Conservation (phyloP, 2,797 vertebrate species). For the Cuculus canorus region DNA sequence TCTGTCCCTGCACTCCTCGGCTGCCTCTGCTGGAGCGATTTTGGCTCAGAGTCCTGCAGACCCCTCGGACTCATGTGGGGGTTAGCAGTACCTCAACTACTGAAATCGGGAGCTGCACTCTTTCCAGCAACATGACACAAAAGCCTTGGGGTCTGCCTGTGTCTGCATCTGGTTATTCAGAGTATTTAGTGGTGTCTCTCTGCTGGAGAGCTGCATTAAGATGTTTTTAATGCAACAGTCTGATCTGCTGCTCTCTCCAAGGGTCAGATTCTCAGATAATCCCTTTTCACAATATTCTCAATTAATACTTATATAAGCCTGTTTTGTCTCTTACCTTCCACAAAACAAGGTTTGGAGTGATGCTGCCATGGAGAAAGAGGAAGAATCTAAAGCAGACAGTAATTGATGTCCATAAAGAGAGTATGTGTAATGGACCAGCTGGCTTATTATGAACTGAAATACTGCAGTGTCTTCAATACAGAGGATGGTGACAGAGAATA, state of each 20-base stretch:
- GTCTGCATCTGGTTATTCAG: background rate
- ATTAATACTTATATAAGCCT: slow-evolving; percentile 56
- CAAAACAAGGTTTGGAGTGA: slow-evolving; percentile 3
- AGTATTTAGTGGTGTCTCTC: background rate
- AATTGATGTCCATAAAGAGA: slow-evolving; percentile 48
- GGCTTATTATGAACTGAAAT: slow-evolving; percentile 45
- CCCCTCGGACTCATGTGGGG: fast-evolving
- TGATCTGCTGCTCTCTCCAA: slow-evolving; percentile 24
- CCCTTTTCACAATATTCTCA: slow-evolving; percentile 36
- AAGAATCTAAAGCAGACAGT: slow-evolving; percentile 45
- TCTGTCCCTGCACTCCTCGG: fast-evolving
- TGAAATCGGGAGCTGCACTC: background rate
- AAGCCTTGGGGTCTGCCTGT: background rate
- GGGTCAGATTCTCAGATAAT: slow-evolving; percentile 35
- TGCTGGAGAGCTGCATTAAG: background rate
- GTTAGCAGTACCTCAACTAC: background rate
- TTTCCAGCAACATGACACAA: background rate
- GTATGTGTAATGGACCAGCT: slow-evolving; percentile 53
- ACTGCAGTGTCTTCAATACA: slow-evolving; percentile 40
- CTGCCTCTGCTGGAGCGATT: fast-evolving
- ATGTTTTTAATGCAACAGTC: background rate
- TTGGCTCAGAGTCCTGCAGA: background rate
- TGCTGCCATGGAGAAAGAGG: slow-evolving; percentile 48
- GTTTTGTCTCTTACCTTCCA: slow-evolving; percentile 41
- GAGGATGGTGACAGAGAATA: slow-evolving; percentile 24